Evolutionary conservation across 2,888 invertebrate species (phyloP), one percentile per base, ranked within the genome.

Genomic region (Mechanitis mazaeus): DNA sequence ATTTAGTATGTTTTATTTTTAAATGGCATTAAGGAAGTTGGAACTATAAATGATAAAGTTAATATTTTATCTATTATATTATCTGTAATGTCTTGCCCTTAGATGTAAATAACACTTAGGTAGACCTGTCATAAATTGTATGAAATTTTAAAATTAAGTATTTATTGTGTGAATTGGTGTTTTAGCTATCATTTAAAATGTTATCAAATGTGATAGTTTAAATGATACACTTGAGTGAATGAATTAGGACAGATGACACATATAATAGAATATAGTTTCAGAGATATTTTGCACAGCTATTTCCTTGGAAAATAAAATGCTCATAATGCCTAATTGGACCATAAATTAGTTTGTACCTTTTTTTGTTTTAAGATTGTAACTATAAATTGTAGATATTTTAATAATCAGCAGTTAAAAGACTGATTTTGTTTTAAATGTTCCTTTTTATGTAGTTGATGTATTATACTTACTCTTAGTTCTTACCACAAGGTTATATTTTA

Each of bases 341-440:
- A 64, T 61, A 58, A 45, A 12, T 35, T 59, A 64, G 59, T 53
- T 50, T 60, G 59, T 50, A 53, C 54, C 28, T 12, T 53, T 46
- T 20, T 59, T 64, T 55, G 28, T 61, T 64, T 57, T 59, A 61
- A 61, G 46, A 45, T 55, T 59, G 57, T 59, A 56, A 57, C 60
- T 64, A 60, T 64, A 58, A 57, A 56, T 59, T 61, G 56, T 66
- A 59, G 59, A 58, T 61, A 60, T 61, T 64, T 59, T 63, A 58
- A 46, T 64, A 59, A 59, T 59, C 63, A 54, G 55, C 59, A 59
- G 63, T 71, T 67, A 72, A 59, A 78, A 79, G 79, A 79, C 79
- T 79, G 79, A 79, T 74, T 78, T 79, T 77, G 62, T 65, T 75
- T 76, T 72, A 61, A 65, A 54, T 59, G 61, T 67, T 65, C 61